Conservation (phyloP, 2,888 invertebrate species). For the Ophion obscuratus region DNA sequence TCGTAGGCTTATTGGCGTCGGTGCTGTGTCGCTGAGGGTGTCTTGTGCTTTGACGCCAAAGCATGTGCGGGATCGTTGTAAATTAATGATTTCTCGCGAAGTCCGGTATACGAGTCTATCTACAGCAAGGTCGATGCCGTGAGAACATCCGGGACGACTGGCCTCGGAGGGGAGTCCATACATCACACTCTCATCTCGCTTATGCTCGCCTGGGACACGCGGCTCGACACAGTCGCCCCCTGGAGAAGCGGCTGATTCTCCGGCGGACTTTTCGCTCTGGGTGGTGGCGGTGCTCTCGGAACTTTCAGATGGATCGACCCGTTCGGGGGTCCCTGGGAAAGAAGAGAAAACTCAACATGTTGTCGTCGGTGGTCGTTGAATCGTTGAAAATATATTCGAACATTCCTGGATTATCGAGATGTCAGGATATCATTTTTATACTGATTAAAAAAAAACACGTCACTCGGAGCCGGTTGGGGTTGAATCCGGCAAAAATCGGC, state of each 20-base stretch:
- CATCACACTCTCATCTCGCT: conserved; percentile 96
- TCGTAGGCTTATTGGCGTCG: neutral
- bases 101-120: conserved; percentile 62
- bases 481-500: no score
- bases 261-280: conserved; percentile 86
- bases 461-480: no score
- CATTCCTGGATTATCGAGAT: no score
- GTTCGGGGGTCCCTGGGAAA: conserved; percentile 80
- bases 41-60: conserved; percentile 19
- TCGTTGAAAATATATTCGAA: no score
- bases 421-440: no score
- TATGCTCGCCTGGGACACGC: conserved; percentile 92
- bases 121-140: conserved; percentile 81
- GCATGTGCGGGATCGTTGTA: conserved; percentile 30
- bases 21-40: conserved; percentile 5
- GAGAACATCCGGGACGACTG: conserved; percentile 80
- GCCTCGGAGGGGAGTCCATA: conserved; percentile 82
- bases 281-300: conserved; percentile 86
- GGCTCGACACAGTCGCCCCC: conserved; percentile 85
- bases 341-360: neutral
- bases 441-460: no score
- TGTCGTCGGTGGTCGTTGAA: no score
- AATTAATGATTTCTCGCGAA: conserved; percentile 45
- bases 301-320: conserved; percentile 85
- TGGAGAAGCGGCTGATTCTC: conserved; percentile 86